Conservation (phyloP, 2,797 vertebrate genomes). For the Apogon talboti region DNA sequence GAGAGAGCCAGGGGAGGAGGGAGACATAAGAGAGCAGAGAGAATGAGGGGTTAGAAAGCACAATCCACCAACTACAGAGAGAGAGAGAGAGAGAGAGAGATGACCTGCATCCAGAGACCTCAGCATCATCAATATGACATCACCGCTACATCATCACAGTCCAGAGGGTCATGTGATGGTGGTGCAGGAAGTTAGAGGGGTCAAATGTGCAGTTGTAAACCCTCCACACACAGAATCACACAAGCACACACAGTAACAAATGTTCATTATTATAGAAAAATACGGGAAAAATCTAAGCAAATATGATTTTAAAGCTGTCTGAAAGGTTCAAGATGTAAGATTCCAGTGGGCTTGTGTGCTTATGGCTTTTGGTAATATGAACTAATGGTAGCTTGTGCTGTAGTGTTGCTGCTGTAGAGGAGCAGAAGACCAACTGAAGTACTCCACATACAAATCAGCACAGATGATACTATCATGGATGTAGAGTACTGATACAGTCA, state of each 20-base stretch:
- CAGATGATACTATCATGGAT: too few species aligned
- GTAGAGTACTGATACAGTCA: too few species aligned
- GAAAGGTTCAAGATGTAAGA: too few species aligned
- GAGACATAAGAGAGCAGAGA: conserved; percentile 87
- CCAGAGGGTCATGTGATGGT: conserved; percentile 63
- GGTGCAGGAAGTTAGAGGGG: conserved; percentile 43
- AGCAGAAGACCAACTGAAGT: too few species aligned
- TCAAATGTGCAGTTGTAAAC: conserved; percentile 34
- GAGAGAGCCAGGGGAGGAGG: conserved; percentile 44
- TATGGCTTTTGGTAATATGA: too few species aligned
- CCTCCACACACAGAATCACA: conserved; percentile 18
- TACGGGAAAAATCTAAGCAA: too few species aligned
- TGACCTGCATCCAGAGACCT: conserved; percentile 76
- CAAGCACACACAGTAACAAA: conserved; percentile 6
- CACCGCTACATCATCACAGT: conserved; percentile 64
- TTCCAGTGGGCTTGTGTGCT: too few species aligned
- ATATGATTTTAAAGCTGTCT: too few species aligned
- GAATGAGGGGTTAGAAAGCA: conserved; percentile 87
- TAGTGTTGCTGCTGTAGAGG: too few species aligned
- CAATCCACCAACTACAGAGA: conserved; percentile 71
- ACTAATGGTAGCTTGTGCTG: too few species aligned
- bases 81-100: conserved; percentile 55
- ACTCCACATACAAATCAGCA: too few species aligned
- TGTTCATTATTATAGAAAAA: too few species aligned
- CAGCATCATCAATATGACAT: conserved; percentile 70